phyloP scores from a whole-genome alignment of 2,888 invertebrate species.

The Phyto melanocephala region DNA sequence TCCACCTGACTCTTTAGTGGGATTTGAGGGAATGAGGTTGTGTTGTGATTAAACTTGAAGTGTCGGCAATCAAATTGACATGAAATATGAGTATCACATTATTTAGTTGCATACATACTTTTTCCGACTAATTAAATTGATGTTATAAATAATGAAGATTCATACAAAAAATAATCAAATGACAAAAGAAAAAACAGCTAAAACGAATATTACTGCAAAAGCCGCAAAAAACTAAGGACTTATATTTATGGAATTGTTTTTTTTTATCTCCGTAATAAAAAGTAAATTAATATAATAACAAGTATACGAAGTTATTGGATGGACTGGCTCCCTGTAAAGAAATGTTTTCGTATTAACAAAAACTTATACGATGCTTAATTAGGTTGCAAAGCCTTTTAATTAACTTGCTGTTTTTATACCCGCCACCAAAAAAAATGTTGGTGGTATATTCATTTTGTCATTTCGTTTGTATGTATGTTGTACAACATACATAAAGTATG shows the following conservation, averaged over 20 bases:
- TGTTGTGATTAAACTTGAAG: slow-evolving; percentile 64
- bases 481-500: too few species aligned
- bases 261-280: slow-evolving; percentile 63
- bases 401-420: too few species aligned
- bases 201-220: neutral
- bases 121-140: slow-evolving; percentile 64
- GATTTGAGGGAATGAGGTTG: slow-evolving; percentile 36
- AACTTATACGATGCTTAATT: too few species aligned
- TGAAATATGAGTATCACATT: slow-evolving; percentile 64
- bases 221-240: neutral
- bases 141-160: slow-evolving; percentile 62
- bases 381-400: too few species aligned
- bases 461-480: too few species aligned
- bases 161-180: slow-evolving; percentile 33
- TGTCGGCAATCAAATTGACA: slow-evolving; percentile 65
- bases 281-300: slow-evolving; percentile 57
- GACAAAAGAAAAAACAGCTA: neutral
- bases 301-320: neutral
- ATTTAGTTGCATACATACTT: slow-evolving; percentile 48
- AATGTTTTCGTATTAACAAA: neutral
- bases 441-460: too few species aligned
- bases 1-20: neutral
- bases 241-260: slow-evolving; percentile 54
- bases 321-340: too few species aligned
- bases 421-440: too few species aligned